Evolutionary conservation across 1,140 invertebrate species (phyloP), one percentile per base, ranked within the genome.

Genomic region (Calliphora vicina): DNA sequence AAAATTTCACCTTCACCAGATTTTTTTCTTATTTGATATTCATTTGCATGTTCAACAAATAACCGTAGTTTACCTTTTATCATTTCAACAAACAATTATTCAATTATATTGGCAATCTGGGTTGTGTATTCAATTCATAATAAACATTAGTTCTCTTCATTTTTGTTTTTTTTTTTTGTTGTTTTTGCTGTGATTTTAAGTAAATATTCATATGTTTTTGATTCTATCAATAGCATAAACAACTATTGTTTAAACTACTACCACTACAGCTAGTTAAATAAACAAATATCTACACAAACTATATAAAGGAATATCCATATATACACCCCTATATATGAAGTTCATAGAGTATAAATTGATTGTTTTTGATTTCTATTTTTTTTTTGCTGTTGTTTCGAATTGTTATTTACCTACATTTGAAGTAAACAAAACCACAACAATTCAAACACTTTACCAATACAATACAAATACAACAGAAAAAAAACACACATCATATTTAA

Each of bases 371-470:
- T 0, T 57, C 4, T 57, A 15, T 15, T 57, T 57, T 0, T 0
- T 23, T 67, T 67, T 67, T 67, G 1, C 6, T 23, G 2, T 43
- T 9, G n/a, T 78, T 78, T 29, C 27, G 27, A 42, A 78, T 78
- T 43, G 74, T 78, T 67, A 43, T 78, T 78, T 78, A 78, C 74
- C 74, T 43, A 43, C 35, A 23, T 42, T 43, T 78, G n/a, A 23
- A 78, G 74, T 43, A 78, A 78, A 78, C 42, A 78, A 78, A 78
- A 78, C 74, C 74, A 78, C 74, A 78, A 23, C 35, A 78, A 78
- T 78, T 23, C 74, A 78, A 78, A 78, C 74, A 78, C n/a, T 78
- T 78, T 78, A 78, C 42, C 35, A 43, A 78, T 78, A n/a, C n/a
- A 78, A 42, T 73, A 27, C 61, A 20, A 67, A 67, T 67, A 67